phyloP scores from a whole-genome alignment of 2,797 vertebrate species.

The Lepilemur septentrionalis region DNA sequence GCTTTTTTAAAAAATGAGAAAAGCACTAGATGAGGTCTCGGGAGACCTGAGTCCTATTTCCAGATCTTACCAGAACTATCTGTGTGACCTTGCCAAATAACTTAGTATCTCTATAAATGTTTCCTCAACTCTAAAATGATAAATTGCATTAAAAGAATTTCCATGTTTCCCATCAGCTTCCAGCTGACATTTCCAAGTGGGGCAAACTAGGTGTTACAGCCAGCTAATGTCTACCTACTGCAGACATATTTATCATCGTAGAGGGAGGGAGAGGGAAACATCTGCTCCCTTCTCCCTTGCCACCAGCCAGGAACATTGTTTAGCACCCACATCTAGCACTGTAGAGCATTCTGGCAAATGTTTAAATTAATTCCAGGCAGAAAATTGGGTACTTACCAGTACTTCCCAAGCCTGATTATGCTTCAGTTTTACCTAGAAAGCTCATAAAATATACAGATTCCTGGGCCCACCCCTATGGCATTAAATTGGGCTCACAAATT shows the following conservation, averaged over 20 bases:
- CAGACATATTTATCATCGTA: neutral
- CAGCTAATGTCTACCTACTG: neutral
- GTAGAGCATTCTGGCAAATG: neutral
- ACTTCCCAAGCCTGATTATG: neutral
- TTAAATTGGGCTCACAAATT: neutral
- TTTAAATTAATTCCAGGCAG: conserved; percentile 11
- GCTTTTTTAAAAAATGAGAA: neutral
- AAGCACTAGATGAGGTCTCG: neutral
- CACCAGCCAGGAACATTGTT: neutral
- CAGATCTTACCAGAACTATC: neutral
- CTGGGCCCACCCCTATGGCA: neutral
- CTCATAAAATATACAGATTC: neutral
- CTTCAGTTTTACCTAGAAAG: neutral
- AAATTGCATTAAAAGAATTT: conserved; percentile 2
- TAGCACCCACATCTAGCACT: neutral
- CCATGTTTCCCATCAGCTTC: neutral
- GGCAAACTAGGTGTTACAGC: neutral
- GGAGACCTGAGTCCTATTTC: neutral
- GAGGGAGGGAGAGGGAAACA: neutral
- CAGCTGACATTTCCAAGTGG: neutral
- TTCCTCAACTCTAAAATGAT: conserved; percentile 14
- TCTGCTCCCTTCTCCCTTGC: neutral
- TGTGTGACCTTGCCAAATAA: conserved; percentile 26
- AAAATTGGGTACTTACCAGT: neutral
- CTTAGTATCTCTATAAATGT: neutral